phyloP scores from a whole-genome alignment of 2,797 vertebrate genomes.

The Monodelphis domestica region DNA sequence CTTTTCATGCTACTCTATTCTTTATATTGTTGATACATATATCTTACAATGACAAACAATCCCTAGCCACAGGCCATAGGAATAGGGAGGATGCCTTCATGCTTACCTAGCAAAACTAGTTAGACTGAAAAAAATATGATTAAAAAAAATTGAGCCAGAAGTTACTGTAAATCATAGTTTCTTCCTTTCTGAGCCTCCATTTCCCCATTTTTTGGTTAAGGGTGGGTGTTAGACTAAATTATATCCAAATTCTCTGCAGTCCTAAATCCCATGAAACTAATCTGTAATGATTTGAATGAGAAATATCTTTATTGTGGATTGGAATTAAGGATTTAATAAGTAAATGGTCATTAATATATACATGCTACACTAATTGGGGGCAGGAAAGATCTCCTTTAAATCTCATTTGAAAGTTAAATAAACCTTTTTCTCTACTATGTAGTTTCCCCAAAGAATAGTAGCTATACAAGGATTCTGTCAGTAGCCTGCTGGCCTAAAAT shows the following conservation, averaged over 20 bases:
- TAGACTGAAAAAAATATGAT: neutral
- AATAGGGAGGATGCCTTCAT: neutral
- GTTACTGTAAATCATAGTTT: neutral
- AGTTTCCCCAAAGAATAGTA: neutral
- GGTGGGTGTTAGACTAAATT: neutral
- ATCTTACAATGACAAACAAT: neutral
- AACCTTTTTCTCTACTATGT: slow-evolving; percentile 5
- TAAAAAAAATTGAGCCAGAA: neutral
- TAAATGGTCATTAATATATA: slow-evolving; percentile 33
- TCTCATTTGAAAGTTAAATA: slow-evolving; percentile 39
- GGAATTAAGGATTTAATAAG: slow-evolving; percentile 29
- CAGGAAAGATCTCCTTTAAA: slow-evolving; percentile 27
- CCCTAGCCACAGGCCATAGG: neutral
- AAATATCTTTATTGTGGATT: slow-evolving; percentile 38
- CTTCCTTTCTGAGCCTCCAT: neutral
- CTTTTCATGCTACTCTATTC: neutral
- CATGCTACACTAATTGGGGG: slow-evolving; percentile 42
- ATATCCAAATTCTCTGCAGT: neutral
- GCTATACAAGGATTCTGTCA: slow-evolving; percentile 9
- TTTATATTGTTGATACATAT: neutral
- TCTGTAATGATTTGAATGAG: neutral
- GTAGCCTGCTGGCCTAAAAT: slow-evolving; percentile 5
- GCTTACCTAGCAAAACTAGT: neutral
- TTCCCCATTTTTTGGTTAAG: neutral
- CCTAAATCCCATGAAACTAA: neutral